Conservation (phyloP, 2,888 invertebrate genomes). For the Brenthis hecate region DNA sequence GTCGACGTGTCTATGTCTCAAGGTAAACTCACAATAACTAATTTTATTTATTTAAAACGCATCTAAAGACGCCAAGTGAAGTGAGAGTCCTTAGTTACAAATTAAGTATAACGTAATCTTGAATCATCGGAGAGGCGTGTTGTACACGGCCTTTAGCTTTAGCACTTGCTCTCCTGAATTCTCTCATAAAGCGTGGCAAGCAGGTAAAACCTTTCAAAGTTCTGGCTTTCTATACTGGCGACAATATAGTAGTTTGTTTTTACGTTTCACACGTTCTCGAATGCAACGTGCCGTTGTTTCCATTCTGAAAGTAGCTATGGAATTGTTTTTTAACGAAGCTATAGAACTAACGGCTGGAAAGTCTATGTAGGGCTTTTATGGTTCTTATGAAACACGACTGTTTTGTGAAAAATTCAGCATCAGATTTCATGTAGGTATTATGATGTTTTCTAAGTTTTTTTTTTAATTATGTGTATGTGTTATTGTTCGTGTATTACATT, state of each 20-base stretch:
- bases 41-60: too few species aligned
- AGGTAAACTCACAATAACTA: too few species aligned
- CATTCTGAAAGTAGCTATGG: slow-evolving; percentile 59
- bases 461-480: background rate
- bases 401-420: slow-evolving; percentile 10
- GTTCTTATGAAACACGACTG: slow-evolving; percentile 11
- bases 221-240: slow-evolving; percentile 49
- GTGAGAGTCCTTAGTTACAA: background rate
- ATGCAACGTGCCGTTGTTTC: slow-evolving; percentile 58
- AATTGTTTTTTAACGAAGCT: slow-evolving; percentile 55
- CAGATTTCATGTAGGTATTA: slow-evolving; percentile 6
- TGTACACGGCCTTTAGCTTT: background rate
- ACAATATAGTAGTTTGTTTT: slow-evolving; percentile 62
- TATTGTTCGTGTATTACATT: background rate
- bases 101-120: slow-evolving; percentile 1
- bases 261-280: slow-evolving; percentile 67
- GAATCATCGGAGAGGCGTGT: slow-evolving; percentile 1
- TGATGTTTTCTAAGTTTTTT: slow-evolving; percentile 4
- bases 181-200: slow-evolving; percentile 27
- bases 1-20: too few species aligned
- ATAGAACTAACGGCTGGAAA: slow-evolving; percentile 19
- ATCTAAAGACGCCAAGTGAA: too few species aligned
- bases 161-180: slow-evolving; percentile 5
- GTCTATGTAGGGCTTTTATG: slow-evolving; percentile 19
- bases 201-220: slow-evolving; percentile 60